Percentiles rank a stretch among this genome's conserved stretches.
These are phyloP conservation scores for Scaptomyza montana DNA, from an alignment of 1,140 invertebrate genomes.

Conservation along the genomic window DNA sequence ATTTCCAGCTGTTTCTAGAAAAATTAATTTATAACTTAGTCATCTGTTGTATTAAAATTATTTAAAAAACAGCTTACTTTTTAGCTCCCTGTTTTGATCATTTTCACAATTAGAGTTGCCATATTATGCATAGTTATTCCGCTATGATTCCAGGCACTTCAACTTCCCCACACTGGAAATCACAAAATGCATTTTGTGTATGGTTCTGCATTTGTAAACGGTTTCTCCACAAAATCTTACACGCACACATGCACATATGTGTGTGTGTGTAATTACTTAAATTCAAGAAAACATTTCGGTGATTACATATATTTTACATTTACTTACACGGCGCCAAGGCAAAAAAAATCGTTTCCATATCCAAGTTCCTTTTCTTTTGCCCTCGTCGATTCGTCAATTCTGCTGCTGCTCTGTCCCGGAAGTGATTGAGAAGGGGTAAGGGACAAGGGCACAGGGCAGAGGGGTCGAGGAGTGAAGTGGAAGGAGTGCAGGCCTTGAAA, in stretches of 20 bases:
- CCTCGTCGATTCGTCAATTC: conserved; percentile 27
- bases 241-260: conserved; percentile 1
- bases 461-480: neutral
- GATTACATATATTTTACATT: conserved; percentile 72
- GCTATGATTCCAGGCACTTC: neutral
- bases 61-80: too few relatives aligned
- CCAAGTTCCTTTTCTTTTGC: conserved; percentile 39
- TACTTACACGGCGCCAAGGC: conserved; percentile 38
- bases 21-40: neutral
- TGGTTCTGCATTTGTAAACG: conserved; percentile 10
- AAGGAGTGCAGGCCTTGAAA: conserved; percentile 54
- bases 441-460: neutral
- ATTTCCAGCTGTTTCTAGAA: conserved; percentile 16
- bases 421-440: conserved; percentile 34
- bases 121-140: neutral
- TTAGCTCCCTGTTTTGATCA: too few relatives aligned
- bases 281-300: conserved; percentile 63
- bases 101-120: too few relatives aligned
- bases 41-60: too few relatives aligned
- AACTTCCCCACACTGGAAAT: neutral
- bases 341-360: conserved; percentile 49
- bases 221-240: neutral
- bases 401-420: conserved; percentile 47
- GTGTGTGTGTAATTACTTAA: conserved; percentile 59
- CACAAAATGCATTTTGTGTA: conserved; percentile 8